Base-by-base conservation (phyloP, 2,888 invertebrate genomes). In the Hyposoter dolosus region DNA sequence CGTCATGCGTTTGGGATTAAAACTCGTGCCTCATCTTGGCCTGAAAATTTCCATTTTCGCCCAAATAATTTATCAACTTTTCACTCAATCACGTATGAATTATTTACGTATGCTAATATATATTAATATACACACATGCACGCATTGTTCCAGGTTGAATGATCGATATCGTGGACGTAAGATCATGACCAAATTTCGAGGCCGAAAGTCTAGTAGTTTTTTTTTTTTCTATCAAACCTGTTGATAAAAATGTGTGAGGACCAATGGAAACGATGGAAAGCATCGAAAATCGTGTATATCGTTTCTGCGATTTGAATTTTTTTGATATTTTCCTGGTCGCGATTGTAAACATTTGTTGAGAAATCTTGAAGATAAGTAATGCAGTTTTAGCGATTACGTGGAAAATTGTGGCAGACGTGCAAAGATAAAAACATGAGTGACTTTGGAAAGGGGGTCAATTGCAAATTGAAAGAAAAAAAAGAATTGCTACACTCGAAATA, bases 31-130 rank as follows among this genome's bases (percentile, higher is more conserved):
- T 19, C 10, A 3, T 53, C 10, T 23, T 10, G 19, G 3, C 23
- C 2, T 3, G 53, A 53, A 9, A 10, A 53, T 4, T 23, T 7
- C 7, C 6, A 53, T 56, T 60, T 60, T 60, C 4, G 15, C 60
- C 28, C 28, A 28, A 15, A 60, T 15, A 15, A 28, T 60, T 60
- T 3, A 5, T 28, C 3, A 28, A 60, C 60, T 56, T 3, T 23
- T 56, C 56, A 56, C 56, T 56, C 9, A 28, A 60, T 6, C 60
- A 60, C 60, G 60, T 60, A 15, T 28, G 28, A 60, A 60, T 60
- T 28, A 60, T 60, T 15, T 28, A 56, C 23, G 56, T 28, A 23
- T 56, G 15, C 15, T 60, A 60, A 60, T 28, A 15, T 28, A 15
- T 60, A 60, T 28, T 60, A 5, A 28, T 60, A 60, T 60, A 60